Conservation (phyloP, 2,113 vertebrate genomes). For the Chrysemys picta region DNA sequence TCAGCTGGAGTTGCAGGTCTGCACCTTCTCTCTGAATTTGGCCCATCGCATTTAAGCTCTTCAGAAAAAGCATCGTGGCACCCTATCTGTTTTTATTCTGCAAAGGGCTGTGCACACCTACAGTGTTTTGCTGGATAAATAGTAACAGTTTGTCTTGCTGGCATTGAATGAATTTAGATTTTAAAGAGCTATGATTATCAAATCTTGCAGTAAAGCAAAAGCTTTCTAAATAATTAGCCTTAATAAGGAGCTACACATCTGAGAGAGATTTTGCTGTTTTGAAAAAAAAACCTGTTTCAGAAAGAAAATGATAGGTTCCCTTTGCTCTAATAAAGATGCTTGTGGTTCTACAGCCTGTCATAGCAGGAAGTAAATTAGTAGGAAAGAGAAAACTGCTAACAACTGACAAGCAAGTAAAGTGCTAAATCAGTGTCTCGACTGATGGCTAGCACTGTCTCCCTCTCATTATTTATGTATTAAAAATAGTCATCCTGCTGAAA, state of each 20-base stretch:
- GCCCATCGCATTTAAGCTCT: not conserved
- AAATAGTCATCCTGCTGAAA: constrained; percentile 16
- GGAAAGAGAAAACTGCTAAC: constrained; percentile 59
- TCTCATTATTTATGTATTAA: constrained; percentile 37
- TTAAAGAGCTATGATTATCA: not conserved
- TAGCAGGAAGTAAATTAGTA: constrained; percentile 62
- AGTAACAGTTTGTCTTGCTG: not conserved
- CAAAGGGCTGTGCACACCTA: not conserved
- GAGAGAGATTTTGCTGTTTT: not conserved
- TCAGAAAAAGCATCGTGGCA: constrained; percentile 19
- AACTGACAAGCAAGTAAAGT: constrained; percentile 46
- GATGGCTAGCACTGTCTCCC: constrained; percentile 33
- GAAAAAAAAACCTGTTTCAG: constrained; percentile 37
- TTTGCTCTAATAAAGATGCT: constrained; percentile 26
- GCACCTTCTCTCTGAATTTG: not conserved
- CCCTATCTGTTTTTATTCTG: not conserved
- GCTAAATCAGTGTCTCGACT: constrained; percentile 50
- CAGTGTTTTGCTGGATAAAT: not conserved
- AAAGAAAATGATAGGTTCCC: not conserved
- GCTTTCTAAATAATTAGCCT: not conserved
- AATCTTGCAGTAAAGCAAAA: not conserved
- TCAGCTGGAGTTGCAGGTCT: not conserved
- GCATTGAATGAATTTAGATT: not conserved
- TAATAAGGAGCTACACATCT: not conserved
- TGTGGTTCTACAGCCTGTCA: constrained; percentile 37